Evolutionary conservation across 2,113 vertebrate genomes (phyloP).

Genomic region (Solenodon paradoxus): DNA sequence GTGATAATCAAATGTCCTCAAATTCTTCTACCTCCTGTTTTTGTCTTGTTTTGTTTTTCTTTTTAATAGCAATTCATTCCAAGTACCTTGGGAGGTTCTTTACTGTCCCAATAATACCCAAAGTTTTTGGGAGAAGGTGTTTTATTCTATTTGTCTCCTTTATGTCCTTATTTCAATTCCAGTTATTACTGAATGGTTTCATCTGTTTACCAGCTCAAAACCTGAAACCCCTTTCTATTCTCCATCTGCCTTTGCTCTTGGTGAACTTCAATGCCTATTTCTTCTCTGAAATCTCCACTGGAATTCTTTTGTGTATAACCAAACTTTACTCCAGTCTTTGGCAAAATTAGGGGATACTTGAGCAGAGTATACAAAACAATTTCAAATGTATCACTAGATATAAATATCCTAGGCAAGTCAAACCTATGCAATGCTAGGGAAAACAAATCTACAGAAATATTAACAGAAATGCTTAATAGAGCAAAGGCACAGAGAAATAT

Average conservation of each 20-base stretch:
- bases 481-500: too few species aligned
- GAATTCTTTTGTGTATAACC: not conserved
- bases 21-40: not conserved
- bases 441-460: too few species aligned
- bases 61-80: too few species aligned
- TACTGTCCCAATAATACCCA: not conserved
- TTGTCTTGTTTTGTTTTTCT: too few species aligned
- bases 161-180: not conserved
- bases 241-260: not conserved
- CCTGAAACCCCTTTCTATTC: not conserved
- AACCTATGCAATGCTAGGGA: too few species aligned
- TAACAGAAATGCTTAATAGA: too few species aligned
- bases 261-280: not conserved
- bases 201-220: not conserved
- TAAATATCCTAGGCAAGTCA: too few species aligned
- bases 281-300: not conserved
- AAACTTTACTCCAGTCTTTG: not conserved
- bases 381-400: not conserved
- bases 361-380: not conserved
- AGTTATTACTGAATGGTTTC: not conserved
- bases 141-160: not conserved
- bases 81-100: not conserved
- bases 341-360: not conserved
- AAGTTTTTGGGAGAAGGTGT: not conserved
- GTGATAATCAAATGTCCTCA: not conserved